A percentile compares a stretch with the other conserved stretches of the same genome.
phyloP scores from a whole-genome alignment of 92 coral and sea anemone genomes.

The Meandrina meandrites region DNA sequence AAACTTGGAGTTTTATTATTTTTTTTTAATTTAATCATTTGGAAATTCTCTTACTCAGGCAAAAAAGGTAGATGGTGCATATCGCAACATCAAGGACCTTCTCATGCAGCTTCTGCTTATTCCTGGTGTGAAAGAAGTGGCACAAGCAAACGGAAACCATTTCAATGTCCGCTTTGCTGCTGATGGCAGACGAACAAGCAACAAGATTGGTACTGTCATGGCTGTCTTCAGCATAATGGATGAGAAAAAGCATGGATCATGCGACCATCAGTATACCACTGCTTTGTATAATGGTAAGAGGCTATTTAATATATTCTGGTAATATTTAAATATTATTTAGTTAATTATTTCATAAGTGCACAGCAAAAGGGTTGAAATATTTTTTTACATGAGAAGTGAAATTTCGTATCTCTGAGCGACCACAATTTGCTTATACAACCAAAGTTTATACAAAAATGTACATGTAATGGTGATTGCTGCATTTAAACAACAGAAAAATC shows the following conservation, averaged over 20 bases:
- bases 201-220: slow-evolving; percentile 59
- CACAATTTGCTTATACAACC: no score
- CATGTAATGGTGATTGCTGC: no score
- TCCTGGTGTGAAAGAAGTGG: neutral
- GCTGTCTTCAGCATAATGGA: slow-evolving; percentile 57
- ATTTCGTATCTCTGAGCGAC: no score
- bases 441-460: no score
- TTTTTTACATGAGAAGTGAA: no score
- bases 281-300: slow-evolving; percentile 53
- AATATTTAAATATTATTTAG: no score
- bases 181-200: slow-evolving; percentile 59
- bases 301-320: no score
- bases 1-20: neutral
- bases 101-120: slow-evolving; percentile 12
- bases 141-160: slow-evolving; percentile 14
- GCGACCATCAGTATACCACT: slow-evolving; percentile 57
- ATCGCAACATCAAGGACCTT: slow-evolving; percentile 18
- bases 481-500: no score
- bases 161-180: slow-evolving; percentile 61
- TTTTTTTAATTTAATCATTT: neutral
- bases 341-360: no score
- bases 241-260: slow-evolving; percentile 29
- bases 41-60: slow-evolving; percentile 23
- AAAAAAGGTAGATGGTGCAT: slow-evolving; percentile 47
- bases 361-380: no score